Evolutionary conservation across 2,797 vertebrate genomes (phyloP).

Genomic region (Sebastes trivittatus): DNA sequence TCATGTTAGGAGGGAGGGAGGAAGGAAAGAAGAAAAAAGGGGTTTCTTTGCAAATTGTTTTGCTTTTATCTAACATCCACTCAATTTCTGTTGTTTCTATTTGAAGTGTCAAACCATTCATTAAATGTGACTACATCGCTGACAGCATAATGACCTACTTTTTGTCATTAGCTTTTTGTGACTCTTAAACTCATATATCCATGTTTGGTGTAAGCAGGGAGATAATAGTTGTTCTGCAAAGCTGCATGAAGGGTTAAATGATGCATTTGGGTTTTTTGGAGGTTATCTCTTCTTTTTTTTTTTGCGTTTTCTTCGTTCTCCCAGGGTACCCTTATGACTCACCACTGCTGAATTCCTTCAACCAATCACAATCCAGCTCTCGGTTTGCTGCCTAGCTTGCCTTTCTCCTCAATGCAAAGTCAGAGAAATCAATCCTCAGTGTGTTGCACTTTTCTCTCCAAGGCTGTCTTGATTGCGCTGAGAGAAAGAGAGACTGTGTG

Average conservation of each 20-base stretch:
- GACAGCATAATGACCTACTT: conserved; percentile 50
- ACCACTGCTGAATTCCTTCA: conserved; percentile 74
- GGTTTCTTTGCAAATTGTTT: conserved; percentile 19
- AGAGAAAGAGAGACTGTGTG: background rate
- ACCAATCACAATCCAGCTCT: conserved; percentile 67
- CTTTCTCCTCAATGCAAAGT: conserved; percentile 43
- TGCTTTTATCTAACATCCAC: background rate
- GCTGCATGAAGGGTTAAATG: conserved; percentile 7
- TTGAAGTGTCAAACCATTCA: conserved; percentile 17
- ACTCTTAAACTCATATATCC: background rate
- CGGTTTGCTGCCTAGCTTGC: conserved; percentile 15
- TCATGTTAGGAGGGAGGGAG: background rate
- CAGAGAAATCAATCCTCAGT: conserved; percentile 40
- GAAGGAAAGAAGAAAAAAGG: background rate
- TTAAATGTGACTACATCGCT: conserved; percentile 9
- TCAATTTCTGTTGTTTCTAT: background rate
- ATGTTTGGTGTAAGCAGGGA: background rate
- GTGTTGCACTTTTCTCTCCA: conserved; percentile 18
- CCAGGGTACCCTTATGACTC: conserved; percentile 70
- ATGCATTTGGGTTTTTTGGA: conserved; percentile 10
- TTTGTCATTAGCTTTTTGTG: background rate
- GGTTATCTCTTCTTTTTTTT: conserved; percentile 1
- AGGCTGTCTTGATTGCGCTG: conserved; percentile 5
- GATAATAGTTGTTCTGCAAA: background rate
- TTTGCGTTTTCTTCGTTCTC: conserved; percentile 29